These are phyloP conservation scores for Sisyra terminalis DNA, from an alignment of 2,888 invertebrate species.

Conservation along the genomic window DNA sequence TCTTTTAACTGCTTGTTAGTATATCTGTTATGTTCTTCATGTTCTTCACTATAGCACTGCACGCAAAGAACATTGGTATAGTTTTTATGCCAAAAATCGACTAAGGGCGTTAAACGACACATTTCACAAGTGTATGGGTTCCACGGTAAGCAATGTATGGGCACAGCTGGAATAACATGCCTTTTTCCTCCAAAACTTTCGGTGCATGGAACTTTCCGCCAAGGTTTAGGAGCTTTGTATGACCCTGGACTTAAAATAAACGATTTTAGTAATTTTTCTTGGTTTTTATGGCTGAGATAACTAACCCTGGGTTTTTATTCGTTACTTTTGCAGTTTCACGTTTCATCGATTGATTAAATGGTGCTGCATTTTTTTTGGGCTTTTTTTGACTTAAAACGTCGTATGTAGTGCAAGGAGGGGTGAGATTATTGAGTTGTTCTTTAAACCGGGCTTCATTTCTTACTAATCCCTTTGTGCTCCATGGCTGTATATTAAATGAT, in stretches of 20 bases:
- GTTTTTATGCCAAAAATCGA: constrained; percentile 32
- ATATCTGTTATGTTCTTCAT: constrained; percentile 18
- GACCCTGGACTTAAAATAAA: neutral
- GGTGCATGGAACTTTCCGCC: constrained; percentile 21
- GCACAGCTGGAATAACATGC: constrained; percentile 25
- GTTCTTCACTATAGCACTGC: constrained; percentile 26
- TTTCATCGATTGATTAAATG: constrained; percentile 1
- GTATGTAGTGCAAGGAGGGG: constrained; percentile 3
- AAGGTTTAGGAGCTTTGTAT: constrained; percentile 13
- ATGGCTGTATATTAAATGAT: neutral
- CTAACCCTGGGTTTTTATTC: constrained; percentile 2
- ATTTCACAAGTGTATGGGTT: constrained; percentile 25
- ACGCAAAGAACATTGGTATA: constrained; percentile 26
- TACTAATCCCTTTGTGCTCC: neutral
- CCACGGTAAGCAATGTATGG: constrained; percentile 25
- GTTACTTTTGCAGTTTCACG: neutral
- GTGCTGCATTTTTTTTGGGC: neutral
- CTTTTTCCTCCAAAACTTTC: constrained; percentile 28
- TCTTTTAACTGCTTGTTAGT: constrained; percentile 16
- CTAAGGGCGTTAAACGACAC: constrained; percentile 24
- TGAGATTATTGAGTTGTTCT: neutral
- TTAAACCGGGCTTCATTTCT: constrained; percentile 2
- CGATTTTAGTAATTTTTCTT: neutral
- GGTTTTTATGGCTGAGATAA: neutral
- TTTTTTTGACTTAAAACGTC: neutral